Percentiles rank a stretch among this genome's conserved stretches.
These are phyloP conservation scores for Drosophila rhopaloa DNA, from an alignment of 1,140 invertebrate genomes.

Conservation along the genomic window DNA sequence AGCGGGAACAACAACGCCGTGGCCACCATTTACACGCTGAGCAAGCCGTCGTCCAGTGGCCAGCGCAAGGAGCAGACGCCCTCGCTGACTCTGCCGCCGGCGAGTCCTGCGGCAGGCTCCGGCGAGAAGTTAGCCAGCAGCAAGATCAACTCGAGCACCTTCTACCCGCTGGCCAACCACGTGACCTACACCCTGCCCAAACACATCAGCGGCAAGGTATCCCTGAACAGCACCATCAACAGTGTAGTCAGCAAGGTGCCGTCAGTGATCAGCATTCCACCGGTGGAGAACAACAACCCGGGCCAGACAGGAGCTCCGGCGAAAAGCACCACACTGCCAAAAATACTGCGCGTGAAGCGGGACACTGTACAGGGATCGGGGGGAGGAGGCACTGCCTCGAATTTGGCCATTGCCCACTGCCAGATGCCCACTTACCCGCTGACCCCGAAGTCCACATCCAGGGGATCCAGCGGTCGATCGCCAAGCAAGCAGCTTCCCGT, in stretches of 20 bases:
- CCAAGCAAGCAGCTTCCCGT: conserved; percentile 79
- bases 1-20: conserved; percentile 60
- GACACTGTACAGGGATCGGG: conserved; percentile 14
- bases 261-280: conserved; percentile 81
- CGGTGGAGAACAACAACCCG: conserved; percentile 58
- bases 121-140: conserved; percentile 61
- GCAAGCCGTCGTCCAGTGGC: conserved; percentile 52
- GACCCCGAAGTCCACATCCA: conserved; percentile 17
- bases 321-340: conserved; percentile 61
- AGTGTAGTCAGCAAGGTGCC: conserved; percentile 84
- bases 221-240: conserved; percentile 80
- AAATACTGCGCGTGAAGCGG: conserved; percentile 50
- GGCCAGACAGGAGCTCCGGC: conserved; percentile 13
- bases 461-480: conserved; percentile 24
- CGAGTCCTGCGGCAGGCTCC: conserved; percentile 43
- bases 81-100: conserved; percentile 65
- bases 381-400: conserved; percentile 19
- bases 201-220: conserved; percentile 80
- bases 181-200: conserved; percentile 84
- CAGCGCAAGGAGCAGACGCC: conserved; percentile 71
- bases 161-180: conserved; percentile 81
- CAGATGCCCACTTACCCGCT: conserved; percentile 79
- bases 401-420: conserved; percentile 63
- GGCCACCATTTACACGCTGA: conserved; percentile 75
- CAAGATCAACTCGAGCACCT: conserved; percentile 82